These are phyloP conservation scores for Eledona agricola DNA, from an alignment of 2,888 invertebrate species.

Conservation along the genomic window DNA sequence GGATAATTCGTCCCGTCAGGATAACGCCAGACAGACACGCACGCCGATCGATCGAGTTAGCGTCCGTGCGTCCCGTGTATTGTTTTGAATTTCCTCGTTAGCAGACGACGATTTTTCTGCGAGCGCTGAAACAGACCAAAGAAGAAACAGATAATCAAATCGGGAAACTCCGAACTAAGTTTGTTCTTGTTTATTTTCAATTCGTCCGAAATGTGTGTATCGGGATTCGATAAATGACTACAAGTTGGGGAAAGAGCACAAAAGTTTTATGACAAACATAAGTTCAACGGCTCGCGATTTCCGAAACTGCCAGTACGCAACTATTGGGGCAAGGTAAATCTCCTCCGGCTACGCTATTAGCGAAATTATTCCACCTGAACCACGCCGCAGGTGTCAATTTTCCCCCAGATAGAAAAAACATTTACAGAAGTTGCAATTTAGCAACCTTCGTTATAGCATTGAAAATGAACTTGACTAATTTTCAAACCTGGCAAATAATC, in stretches of 20 bases:
- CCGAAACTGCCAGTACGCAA: too few relatives aligned
- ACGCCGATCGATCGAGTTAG: conserved; percentile 27
- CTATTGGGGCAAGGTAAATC: too few relatives aligned
- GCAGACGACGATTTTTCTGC: conserved; percentile 59
- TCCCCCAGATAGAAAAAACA: too few relatives aligned
- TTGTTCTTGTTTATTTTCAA: conserved; percentile 33
- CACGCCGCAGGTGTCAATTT: too few relatives aligned
- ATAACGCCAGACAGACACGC: conserved; percentile 28
- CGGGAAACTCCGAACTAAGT: conserved; percentile 25
- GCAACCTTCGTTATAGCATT: too few relatives aligned
- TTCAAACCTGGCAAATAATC: too few relatives aligned
- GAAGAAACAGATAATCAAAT: conserved; percentile 32
- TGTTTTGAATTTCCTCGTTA: conserved; percentile 63
- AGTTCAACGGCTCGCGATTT: conserved; percentile 2
- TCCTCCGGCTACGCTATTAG: too few relatives aligned
- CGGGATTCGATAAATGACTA: conserved; percentile 27
- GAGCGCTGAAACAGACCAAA: conserved; percentile 61
- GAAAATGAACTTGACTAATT: too few relatives aligned
- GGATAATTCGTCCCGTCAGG: conserved; percentile 28
- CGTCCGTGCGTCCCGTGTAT: conserved; percentile 59
- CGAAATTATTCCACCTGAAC: too few relatives aligned
- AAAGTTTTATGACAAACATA: conserved; percentile 8
- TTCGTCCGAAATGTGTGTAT: conserved; percentile 22
- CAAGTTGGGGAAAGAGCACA: conserved; percentile 12
- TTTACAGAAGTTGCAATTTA: too few relatives aligned